Evolutionary conservation across 2,113 vertebrate genomes (phyloP), one percentile per base, ranked within the genome.

Genomic region (Cryptoleucopteryx plumbea): DNA sequence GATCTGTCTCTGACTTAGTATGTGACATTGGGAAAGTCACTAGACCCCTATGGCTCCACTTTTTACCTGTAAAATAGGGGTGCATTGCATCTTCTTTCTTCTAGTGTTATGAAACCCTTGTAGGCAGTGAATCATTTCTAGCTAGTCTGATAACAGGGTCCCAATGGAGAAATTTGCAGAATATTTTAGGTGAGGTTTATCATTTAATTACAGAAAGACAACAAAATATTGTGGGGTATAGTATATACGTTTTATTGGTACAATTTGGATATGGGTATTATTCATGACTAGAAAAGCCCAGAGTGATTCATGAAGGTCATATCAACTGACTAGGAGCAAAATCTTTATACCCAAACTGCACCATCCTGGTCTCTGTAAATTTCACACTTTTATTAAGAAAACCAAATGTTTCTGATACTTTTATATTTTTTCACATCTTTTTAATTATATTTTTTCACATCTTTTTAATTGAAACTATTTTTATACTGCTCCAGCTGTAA

Each of bases 381-480:
- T 75, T 79, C 86, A 93, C 65, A 63, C 9, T 90, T 97, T 22
- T 90, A 82, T 94, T 89, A 82, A 74, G 58, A 79, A 94, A 88
- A 16, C 13, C 7, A 10, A 96, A 75, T n/a, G 59, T 45, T 50
- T 92, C 36, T 71, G 55, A 66, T 92, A 65, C 65, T 92, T 95
- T 81, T 58, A 83, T 58, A 70, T 53, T 80, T 95, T 82, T 96
- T 82, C 86, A 89, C 80, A 82, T 96, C 34, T 86, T 95, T 97
- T 97, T 83, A 94, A 95, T 95, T 91, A 83, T 55, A 70, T 53
- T 80, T 95, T 81, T 96, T 84, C 86, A 89, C 80, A 42, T 96
- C 36, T 88, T 95, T 97, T 97, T 83, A 94, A 95, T 94, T 92
- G 73, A 75, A 92, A 77, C 92, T 97, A 97, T 97, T 97, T 97